Evolutionary conservation across 2,113 vertebrate genomes (phyloP).

Genomic region (Conger conger): DNA sequence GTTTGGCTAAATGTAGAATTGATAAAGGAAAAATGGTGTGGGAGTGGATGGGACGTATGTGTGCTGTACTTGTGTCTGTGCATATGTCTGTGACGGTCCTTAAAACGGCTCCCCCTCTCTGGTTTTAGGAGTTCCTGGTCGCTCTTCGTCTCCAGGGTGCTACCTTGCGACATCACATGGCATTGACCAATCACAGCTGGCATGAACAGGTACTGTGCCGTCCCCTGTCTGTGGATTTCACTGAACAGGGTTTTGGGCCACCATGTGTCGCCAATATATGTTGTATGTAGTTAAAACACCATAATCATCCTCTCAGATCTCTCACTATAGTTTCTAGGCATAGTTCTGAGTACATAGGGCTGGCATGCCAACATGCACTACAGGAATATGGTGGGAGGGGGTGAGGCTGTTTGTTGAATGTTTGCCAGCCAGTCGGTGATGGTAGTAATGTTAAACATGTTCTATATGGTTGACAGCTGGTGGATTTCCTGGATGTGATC

Average conservation of each 20-base stretch:
- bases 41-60: neutral
- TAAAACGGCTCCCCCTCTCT: neutral
- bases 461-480: conserved; percentile 62
- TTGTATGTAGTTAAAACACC: neutral
- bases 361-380: too few species aligned
- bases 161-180: conserved; percentile 81
- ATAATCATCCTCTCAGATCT: neutral
- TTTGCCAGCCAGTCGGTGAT: neutral
- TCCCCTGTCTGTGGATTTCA: neutral
- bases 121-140: conserved; percentile 82
- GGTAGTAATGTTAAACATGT: neutral
- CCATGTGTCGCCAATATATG: neutral
- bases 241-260: neutral
- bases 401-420: neutral
- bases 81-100: neutral
- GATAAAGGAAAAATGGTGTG: neutral
- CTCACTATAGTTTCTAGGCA: too few species aligned
- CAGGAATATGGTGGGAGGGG: neutral
- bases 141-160: conserved; percentile 82
- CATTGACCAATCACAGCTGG: conserved; percentile 81
- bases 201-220: conserved; percentile 78
- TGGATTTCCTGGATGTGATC: conserved; percentile 85
- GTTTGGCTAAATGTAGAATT: conserved; percentile 48
- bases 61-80: neutral
- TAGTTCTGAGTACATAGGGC: too few species aligned